Evolutionary conservation across 2,888 invertebrate species (phyloP).

Genomic region (Sarcophaga variegata): DNA sequence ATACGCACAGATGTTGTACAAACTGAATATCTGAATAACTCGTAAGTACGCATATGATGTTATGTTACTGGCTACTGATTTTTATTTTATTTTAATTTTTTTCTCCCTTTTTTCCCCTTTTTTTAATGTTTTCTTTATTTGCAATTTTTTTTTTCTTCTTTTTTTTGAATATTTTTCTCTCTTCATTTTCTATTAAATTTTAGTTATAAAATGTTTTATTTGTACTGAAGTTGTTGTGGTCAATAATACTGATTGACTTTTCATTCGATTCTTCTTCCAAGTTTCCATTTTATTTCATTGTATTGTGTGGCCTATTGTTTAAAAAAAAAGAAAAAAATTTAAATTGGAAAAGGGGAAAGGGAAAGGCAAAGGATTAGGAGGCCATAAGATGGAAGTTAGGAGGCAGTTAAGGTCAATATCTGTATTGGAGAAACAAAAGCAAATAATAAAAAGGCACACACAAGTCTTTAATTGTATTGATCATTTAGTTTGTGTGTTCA

Average conservation of each 20-base stretch:
- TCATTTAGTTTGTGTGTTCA: conserved; percentile 19
- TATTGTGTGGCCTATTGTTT: background rate
- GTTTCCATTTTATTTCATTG: background rate
- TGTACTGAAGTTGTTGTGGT: conserved; percentile 48
- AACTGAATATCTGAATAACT: too few relatives aligned
- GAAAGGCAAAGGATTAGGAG: too few relatives aligned
- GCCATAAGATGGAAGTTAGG: too few relatives aligned
- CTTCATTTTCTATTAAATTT: conserved; percentile 1
- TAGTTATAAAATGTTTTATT: conserved; percentile 24
- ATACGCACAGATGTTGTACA: background rate
- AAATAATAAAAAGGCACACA: background rate
- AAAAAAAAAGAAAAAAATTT: background rate
- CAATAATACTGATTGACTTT: conserved; percentile 61
- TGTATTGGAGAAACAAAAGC: background rate
- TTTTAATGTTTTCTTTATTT: background rate
- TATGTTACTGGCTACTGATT: conserved; percentile 12
- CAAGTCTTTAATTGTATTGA: conserved; percentile 10
- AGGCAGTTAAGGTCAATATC: background rate
- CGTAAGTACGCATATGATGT: conserved; percentile 10
- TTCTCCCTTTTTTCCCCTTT: background rate
- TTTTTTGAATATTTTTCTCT: background rate
- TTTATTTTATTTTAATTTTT: background rate
- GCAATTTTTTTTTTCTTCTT: background rate
- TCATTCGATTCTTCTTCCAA: conserved; percentile 36
- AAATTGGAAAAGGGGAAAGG: background rate